Conservation (phyloP, 37 sponge, comb jelly and placozoan genomes). For the Ephydatia muelleri region DNA sequence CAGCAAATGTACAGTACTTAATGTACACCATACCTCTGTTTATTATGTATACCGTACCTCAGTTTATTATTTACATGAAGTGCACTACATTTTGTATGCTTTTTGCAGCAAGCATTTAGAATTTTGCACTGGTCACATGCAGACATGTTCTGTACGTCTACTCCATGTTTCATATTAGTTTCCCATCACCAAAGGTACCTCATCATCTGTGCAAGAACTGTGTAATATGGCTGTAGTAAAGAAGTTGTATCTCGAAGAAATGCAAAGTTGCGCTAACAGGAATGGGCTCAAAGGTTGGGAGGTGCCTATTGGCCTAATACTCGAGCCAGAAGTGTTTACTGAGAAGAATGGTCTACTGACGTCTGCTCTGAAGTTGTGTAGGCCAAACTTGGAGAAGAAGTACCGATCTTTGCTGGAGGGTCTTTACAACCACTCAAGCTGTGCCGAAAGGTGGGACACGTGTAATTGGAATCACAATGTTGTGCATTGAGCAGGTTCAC, state of each 20-base stretch:
- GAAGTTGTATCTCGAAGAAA: conserved; percentile 22
- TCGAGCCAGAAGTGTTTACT: conserved; percentile 48
- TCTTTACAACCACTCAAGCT: conserved; percentile 6
- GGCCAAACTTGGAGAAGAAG: conserved; percentile 52
- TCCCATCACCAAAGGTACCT: too few relatives aligned
- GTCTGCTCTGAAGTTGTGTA: conserved; percentile 31
- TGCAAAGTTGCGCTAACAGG: conserved; percentile 9
- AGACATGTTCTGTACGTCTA: too few relatives aligned
- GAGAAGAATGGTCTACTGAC: conserved; percentile 58
- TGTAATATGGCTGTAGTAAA: conserved; percentile 7
- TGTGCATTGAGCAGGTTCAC: not conserved
- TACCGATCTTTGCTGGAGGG: conserved; percentile 29
- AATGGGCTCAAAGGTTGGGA: conserved; percentile 57
- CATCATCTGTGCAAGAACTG: conserved; percentile 3
- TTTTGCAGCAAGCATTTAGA: too few relatives aligned
- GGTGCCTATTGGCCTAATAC: conserved; percentile 36
- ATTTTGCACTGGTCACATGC: too few relatives aligned
- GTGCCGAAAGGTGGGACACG: too few relatives aligned
- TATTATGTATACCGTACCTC: too few relatives aligned
- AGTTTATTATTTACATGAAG: too few relatives aligned
- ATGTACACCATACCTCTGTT: too few relatives aligned
- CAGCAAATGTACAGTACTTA: too few relatives aligned
- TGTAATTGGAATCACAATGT: too few relatives aligned
- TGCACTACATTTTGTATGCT: too few relatives aligned
- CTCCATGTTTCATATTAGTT: too few relatives aligned